Evolutionary conservation across 2,888 invertebrate species (phyloP).

Genomic region (Oscheius sp.): DNA sequence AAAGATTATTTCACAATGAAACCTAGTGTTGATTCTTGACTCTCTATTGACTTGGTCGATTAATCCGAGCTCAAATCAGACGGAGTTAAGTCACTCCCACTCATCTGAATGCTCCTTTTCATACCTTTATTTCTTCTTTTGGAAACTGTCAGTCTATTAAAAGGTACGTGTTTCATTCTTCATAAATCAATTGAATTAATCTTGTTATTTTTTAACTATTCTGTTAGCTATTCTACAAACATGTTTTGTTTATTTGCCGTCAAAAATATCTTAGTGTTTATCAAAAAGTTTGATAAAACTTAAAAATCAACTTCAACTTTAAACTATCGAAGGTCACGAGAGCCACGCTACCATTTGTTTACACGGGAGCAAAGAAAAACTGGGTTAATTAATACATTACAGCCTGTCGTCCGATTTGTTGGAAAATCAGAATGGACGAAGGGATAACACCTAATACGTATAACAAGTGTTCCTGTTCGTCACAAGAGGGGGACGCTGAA

Average conservation of each 20-base stretch:
- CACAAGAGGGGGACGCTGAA: neutral
- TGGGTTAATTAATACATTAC: conserved; percentile 22
- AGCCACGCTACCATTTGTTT: neutral
- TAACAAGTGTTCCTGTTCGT: conserved; percentile 38
- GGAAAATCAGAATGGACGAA: conserved; percentile 29
- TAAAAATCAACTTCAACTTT: neutral
- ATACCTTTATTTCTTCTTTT: conserved; percentile 4
- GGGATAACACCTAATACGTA: conserved; percentile 35
- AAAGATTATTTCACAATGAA: neutral
- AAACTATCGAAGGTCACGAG: neutral
- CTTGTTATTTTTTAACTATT: no score
- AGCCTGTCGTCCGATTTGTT: conserved; percentile 38
- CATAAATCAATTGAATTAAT: neutral
- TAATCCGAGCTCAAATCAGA: conserved; percentile 25
- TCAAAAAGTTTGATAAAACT: neutral
- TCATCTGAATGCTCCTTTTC: conserved; percentile 22
- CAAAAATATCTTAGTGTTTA: neutral
- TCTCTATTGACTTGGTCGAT: conserved; percentile 26
- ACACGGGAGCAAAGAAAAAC: no score
- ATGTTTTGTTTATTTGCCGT: no score
- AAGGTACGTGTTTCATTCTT: neutral
- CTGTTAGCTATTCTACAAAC: no score
- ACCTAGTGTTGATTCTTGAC: conserved; percentile 22
- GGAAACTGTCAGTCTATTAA: conserved; percentile 1
- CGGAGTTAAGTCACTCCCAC: neutral